Base-by-base conservation (phyloP, 35 echinoderm and acorn worm genomes). In the Acanthaster planci region DNA sequence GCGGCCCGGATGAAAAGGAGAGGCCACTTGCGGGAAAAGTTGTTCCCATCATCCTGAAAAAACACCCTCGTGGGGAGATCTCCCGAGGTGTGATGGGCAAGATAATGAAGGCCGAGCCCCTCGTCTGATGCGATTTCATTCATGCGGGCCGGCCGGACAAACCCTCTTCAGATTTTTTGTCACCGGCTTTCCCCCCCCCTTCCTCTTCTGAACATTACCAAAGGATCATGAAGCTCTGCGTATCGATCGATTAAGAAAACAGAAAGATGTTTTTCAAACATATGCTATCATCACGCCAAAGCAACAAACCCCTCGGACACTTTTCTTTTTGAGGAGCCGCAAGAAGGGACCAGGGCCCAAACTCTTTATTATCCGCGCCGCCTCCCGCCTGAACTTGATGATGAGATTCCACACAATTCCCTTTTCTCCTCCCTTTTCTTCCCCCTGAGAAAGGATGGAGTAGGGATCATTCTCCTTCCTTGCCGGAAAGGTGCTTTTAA, bases 41-140 rank as follows among this genome's bases (percentile, higher is more conserved):
- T 72, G 64, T 72, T 72, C 64, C 42, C 34, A 72, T 72, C 64
- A 72, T 72, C 64, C 64, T 72, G 64, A 72, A 72, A 72, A 26
- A 72, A 72, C 64, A 72, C 14, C 21, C 64, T 72, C 14, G 34
- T 4, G n/a, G 64, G 64, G 23, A 34, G 34, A 29, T 72, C 22
- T 10, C 64, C 64, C 26, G 14, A 14, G 64, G 64, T 26, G 4
- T 72, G 64, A 72, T 72, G 64, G 64, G 26, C 26, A 26, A 72
- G 14, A 19, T 72, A 72, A 72, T 72, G 64, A 72, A 72, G 64
- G 23, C 64, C 30, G 23, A 12, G 42, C 42, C 42, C 42, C n/a
- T n/a, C n/a, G 30, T 72, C 29, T 14, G 23, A 26, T 26, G 23
- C 30, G 64, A 72, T 72, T 72, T 72, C 64, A 72, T 35, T 16